A percentile compares a stretch with the other conserved stretches of the same genome.
Evolutionary conservation across 2,113 vertebrate species (phyloP).

Genomic region (Melanerpes aurifrons): DNA sequence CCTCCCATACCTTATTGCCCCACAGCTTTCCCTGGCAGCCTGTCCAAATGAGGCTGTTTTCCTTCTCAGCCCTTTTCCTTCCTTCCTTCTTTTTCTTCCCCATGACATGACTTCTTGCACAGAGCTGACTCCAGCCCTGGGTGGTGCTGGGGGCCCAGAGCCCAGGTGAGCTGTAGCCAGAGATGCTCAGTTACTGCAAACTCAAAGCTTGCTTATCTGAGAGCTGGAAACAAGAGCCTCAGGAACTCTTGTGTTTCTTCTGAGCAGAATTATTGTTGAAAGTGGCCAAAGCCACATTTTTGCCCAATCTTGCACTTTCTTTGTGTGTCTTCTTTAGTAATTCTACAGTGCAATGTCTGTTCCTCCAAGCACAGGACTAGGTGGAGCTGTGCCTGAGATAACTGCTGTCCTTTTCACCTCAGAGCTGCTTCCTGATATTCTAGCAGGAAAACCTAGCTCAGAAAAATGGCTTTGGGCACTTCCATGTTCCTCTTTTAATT

Average conservation of each 20-base stretch:
- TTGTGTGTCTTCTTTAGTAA: background rate
- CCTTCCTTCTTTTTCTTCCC: background rate
- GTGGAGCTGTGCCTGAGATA: background rate
- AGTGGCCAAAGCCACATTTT: background rate
- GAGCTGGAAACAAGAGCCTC: background rate
- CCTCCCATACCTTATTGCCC: conserved; percentile 18
- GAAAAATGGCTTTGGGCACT: background rate
- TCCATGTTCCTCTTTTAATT: background rate
- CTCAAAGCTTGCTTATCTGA: background rate
- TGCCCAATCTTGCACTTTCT: background rate
- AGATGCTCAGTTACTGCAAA: background rate
- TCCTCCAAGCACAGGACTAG: background rate
- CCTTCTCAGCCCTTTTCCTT: conserved; percentile 53
- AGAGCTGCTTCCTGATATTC: background rate
- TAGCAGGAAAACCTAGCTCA: background rate
- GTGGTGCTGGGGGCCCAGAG: background rate
- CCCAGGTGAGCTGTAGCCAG: background rate
- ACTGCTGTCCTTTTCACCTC: background rate
- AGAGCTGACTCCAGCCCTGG: background rate
- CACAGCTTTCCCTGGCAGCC: background rate
- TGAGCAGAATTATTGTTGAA: background rate
- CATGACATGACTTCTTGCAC: background rate
- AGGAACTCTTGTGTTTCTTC: background rate
- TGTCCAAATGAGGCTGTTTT: conserved; percentile 38
- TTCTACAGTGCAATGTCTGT: background rate